Conservation (phyloP, 2,888 invertebrate species). For the Netelia virgata region DNA sequence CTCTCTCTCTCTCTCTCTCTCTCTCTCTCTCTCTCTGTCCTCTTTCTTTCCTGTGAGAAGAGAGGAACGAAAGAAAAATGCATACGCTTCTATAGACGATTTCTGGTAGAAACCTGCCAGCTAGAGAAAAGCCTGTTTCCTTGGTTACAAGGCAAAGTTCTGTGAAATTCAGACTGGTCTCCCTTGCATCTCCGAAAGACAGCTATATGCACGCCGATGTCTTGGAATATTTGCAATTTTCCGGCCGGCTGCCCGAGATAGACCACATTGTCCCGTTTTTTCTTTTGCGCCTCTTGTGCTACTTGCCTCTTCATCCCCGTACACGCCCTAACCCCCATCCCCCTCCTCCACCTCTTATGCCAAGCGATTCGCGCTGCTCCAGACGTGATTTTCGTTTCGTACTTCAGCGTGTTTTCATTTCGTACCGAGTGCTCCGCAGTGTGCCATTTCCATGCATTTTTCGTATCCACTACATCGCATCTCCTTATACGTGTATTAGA, state of each 20-base stretch:
- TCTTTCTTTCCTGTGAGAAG: constrained; percentile 10
- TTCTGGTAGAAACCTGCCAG: constrained; percentile 37
- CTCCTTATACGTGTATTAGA: constrained; percentile 44
- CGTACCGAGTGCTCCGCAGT: constrained; percentile 58
- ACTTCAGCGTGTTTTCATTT: constrained; percentile 57
- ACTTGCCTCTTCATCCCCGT: neutral
- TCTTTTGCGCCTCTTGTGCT: constrained; percentile 33
- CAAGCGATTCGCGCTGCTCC: constrained; percentile 36
- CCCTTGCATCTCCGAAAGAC: constrained; percentile 49
- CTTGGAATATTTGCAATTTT: constrained; percentile 82
- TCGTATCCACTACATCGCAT: constrained; percentile 28
- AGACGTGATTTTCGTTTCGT: constrained; percentile 63
- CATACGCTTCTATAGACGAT: constrained; percentile 39
- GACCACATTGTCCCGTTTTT: constrained; percentile 68
- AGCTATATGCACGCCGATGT: constrained; percentile 70
- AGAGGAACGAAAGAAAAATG: constrained; percentile 41
- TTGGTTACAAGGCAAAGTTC: constrained; percentile 25
- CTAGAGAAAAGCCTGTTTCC: constrained; percentile 55
- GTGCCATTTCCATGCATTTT: constrained; percentile 54
- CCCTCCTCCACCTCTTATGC: neutral
- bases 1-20: neutral
- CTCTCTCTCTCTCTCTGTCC: constrained; percentile 14
- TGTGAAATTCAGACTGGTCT: constrained; percentile 24
- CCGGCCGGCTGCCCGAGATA: constrained; percentile 77
- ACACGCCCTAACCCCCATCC: neutral